Base-by-base conservation (phyloP, 2,888 invertebrate species). In the Biston betularia region DNA sequence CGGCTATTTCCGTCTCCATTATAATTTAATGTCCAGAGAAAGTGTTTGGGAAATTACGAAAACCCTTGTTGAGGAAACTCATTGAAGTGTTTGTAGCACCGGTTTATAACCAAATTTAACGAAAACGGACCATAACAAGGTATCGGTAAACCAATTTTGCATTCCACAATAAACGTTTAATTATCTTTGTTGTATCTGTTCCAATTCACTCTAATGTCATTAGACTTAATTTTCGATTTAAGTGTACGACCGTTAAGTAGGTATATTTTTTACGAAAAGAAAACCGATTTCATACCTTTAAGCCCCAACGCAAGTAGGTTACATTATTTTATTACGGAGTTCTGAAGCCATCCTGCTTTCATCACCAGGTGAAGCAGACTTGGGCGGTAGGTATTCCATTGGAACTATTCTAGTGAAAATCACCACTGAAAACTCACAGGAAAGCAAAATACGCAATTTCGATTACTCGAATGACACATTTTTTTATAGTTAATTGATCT, bases 81-180 rank as follows among this genome's bases (percentile, higher is more conserved):
- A 54, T 49, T 54, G 48, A 54, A 64, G 33, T 48, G 48, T 12
- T 53, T 42, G 33, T 40, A 34, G 35, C 48, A 14, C 33, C 34
- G 64, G 34, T 61, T 56, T n/a, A 53, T 53, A 40, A 45, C 38
- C 15, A 62, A 60, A 61, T 52, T 57, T 59, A 33, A 49, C 24
- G 49, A 42, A 59, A 50, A 59, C 49, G 24, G n/a, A 7, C 40
- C 38, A 46, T 35, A 48, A 57, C 38, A 38, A 48, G 35, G 9
- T 40, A 24, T 61, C 46, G 46, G 46, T 33, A 12, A 48, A 60
- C 50, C 50, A 14, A 45, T 52, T 62, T 14, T n/a, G 53, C 45
- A 44, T 42, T 54, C 11, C 15, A 38, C 12, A 24, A 10, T 38
- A 57, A 57, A 57, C 56, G n/a, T 57, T 57, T 57, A 57, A 57